A percentile compares a stretch with the other conserved stretches of the same genome.
phyloP scores from a whole-genome alignment of 2,888 invertebrate species.

The Lysandra bellargus region DNA sequence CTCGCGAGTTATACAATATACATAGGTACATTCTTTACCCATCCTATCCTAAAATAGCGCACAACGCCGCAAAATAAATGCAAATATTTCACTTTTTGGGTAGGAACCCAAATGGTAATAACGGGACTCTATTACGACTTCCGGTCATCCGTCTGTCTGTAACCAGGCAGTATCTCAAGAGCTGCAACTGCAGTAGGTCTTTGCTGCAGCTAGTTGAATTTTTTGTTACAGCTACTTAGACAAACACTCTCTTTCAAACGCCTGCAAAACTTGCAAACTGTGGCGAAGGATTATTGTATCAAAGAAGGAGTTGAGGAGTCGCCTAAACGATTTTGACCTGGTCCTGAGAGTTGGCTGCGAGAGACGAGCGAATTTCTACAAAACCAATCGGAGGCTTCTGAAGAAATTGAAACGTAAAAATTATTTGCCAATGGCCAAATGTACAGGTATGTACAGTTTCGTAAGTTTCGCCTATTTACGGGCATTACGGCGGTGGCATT shows the following conservation, averaged over 20 bases:
- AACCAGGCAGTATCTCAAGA: not conserved
- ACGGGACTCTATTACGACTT: too few species aligned
- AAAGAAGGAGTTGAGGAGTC: conserved; percentile 52
- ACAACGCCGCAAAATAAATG: too few species aligned
- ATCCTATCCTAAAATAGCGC: too few species aligned
- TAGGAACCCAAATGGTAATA: too few species aligned
- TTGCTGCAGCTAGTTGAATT: too few species aligned
- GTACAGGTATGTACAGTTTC: conserved; percentile 46
- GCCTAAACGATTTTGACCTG: conserved; percentile 60
- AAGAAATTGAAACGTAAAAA: conserved; percentile 49
- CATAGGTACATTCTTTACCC: too few species aligned
- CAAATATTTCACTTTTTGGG: too few species aligned
- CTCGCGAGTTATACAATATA: too few species aligned
- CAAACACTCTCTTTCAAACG: conserved; percentile 53
- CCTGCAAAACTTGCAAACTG: conserved; percentile 48
- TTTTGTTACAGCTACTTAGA: conserved; percentile 58
- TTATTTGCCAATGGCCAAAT: conserved; percentile 51
- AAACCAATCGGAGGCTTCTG: conserved; percentile 50
- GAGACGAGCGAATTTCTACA: conserved; percentile 54
- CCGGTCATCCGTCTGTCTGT: too few species aligned
- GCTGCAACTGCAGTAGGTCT: too few species aligned
- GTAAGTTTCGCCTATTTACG: too few species aligned
- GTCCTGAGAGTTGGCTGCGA: conserved; percentile 58
- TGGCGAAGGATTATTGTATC: conserved; percentile 62
- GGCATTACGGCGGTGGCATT: too few species aligned